Conservation (phyloP, 1,140 invertebrate species). For the Ooceraea biroi region DNA sequence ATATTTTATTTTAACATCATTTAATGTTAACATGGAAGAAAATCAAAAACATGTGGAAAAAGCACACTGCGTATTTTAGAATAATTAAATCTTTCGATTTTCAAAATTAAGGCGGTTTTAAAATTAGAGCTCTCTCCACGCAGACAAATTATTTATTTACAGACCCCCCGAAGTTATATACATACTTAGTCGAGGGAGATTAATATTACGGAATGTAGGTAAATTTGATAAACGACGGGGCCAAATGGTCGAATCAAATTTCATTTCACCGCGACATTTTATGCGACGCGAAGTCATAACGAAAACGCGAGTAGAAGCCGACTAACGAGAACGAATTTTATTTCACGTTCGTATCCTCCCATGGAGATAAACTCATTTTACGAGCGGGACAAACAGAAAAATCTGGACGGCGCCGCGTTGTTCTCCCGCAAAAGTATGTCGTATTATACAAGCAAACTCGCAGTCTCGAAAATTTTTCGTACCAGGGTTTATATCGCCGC, state of each 20-base stretch:
- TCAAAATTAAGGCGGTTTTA: neutral
- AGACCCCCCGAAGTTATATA: neutral
- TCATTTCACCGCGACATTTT: constrained; percentile 41
- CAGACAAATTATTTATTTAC: constrained; percentile 42
- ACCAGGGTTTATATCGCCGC: neutral
- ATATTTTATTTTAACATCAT: constrained; percentile 2
- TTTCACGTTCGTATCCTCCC: constrained; percentile 32
- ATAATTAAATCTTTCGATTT: constrained; percentile 11
- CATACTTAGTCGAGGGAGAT: neutral
- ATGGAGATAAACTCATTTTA: constrained; percentile 56
- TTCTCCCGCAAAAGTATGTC: constrained; percentile 24
- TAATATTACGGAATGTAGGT: constrained; percentile 12
- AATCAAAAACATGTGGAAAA: neutral
- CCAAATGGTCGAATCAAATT: constrained; percentile 53
- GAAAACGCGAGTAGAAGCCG: constrained; percentile 15
- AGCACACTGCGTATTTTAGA: neutral
- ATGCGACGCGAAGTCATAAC: constrained; percentile 47
- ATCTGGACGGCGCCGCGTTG: constrained; percentile 29
- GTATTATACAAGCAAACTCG: constrained; percentile 21
- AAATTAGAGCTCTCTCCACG: too few relatives aligned
- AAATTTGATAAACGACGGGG: constrained; percentile 46
- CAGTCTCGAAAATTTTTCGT: constrained; percentile 20
- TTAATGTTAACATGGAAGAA: neutral
- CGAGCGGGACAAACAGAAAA: constrained; percentile 43
- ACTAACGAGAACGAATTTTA: constrained; percentile 56